Evolutionary conservation across 2,113 vertebrate genomes (phyloP).

Genomic region (Antechinus stuartii): DNA sequence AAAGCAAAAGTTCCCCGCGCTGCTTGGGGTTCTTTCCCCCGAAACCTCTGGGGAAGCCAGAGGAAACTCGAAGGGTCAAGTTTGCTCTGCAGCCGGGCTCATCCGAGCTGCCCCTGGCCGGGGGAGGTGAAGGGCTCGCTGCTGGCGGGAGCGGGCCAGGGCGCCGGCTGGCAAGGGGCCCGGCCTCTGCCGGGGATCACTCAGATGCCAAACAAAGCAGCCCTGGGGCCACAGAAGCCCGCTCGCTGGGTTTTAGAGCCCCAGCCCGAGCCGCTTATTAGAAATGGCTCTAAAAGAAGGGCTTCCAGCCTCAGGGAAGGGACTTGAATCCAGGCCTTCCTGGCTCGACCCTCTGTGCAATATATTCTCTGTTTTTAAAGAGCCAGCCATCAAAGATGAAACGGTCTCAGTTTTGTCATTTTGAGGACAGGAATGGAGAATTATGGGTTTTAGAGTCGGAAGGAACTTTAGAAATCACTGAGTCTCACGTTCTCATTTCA

Average conservation of each 20-base stretch:
- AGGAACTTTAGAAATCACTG: background rate
- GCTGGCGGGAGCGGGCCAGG: background rate
- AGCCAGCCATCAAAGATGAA: background rate
- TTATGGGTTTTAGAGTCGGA: background rate
- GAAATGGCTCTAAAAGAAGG: background rate
- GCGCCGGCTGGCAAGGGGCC: background rate
- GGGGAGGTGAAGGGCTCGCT: background rate
- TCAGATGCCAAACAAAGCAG: background rate
- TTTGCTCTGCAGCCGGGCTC: background rate
- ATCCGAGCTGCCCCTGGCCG: background rate
- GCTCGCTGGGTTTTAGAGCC: background rate
- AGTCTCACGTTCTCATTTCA: background rate
- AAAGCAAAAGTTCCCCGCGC: conserved; percentile 70
- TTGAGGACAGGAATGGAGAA: background rate
- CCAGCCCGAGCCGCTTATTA: background rate
- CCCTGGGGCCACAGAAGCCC: background rate
- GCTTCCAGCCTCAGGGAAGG: background rate
- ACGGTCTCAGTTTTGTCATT: background rate
- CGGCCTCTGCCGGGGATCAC: background rate
- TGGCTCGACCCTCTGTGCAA: background rate
- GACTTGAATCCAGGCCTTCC: background rate
- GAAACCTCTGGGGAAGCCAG: conserved; percentile 60
- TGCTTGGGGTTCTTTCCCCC: conserved; percentile 52
- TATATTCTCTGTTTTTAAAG: background rate
- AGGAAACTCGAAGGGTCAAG: conserved; percentile 21